Percentiles rank a stretch among this genome's conserved stretches.
These are phyloP conservation scores for Pseudorasbora parva DNA, from an alignment of 2,113 vertebrate species.

Conservation along the genomic window DNA sequence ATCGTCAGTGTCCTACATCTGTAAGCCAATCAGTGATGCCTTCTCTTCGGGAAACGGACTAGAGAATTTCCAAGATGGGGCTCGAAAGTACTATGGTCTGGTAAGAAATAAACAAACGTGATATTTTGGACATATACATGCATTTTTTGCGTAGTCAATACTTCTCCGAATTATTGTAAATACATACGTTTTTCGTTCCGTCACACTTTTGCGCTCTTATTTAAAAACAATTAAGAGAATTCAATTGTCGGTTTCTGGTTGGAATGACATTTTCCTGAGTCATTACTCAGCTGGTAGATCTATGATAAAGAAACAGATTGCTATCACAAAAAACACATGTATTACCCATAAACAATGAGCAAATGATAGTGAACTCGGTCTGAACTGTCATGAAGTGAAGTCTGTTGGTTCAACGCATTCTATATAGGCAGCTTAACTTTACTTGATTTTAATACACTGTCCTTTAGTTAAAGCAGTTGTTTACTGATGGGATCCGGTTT, in stretches of 20 bases:
- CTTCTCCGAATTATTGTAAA: background rate
- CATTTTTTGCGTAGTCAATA: background rate
- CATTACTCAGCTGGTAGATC: conserved; percentile 44
- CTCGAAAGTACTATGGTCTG: conserved; percentile 98
- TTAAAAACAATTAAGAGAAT: background rate
- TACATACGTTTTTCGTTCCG: background rate
- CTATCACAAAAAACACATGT: background rate
- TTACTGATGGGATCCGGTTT: background rate
- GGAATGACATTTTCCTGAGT: conserved; percentile 61
- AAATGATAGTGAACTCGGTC: too few relatives aligned
- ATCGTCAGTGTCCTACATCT: background rate
- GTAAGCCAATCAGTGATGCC: conserved; percentile 63
- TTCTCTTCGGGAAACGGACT: conserved; percentile 54
- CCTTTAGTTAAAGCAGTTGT: background rate
- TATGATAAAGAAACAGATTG: background rate
- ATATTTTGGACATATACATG: background rate
- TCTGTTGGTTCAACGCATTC: background rate
- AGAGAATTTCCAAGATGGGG: conserved; percentile 87
- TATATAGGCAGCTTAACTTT: background rate
- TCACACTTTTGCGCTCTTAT: too few relatives aligned
- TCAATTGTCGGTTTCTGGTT: background rate
- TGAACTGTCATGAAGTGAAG: background rate
- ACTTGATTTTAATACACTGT: background rate
- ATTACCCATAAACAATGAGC: background rate
- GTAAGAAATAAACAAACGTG: conserved; percentile 75